Evolutionary conservation across 2,888 invertebrate species (phyloP), one percentile per base, ranked within the genome.

Genomic region (Incurvaria masculella): DNA sequence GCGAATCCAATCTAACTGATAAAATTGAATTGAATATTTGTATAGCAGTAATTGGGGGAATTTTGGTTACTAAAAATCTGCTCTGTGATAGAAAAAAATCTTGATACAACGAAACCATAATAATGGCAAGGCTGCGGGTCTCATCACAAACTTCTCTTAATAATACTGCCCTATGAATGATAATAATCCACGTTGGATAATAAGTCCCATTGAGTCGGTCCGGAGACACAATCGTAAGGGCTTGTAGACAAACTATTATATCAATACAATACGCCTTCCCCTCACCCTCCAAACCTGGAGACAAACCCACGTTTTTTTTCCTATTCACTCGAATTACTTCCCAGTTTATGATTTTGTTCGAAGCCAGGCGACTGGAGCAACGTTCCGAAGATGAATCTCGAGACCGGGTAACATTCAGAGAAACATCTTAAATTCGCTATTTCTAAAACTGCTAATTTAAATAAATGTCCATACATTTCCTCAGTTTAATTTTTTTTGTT

Each of bases 211-310:
- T 62, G 58, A 60, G 61, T 59, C 62, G 62, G 65, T 58, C 60
- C 64, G 59, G 59, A 60, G 64, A 65, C 68, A 72, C 71, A 73
- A 70, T 73, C 68, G 66, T 63, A 64, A 64, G 63, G 64, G 68
- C 68, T 67, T 72, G 72, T 68, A 70, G 70, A 71, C 70, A 72
- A 62, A 68, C 68, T 60, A 71, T 74, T 74, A 72, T 76, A 64
- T 63, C 62, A 62, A 68, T 62, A 76, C 76, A 75, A 76, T 72
- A 67, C 64, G 52, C 58, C 63, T 57, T 57, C 59, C 65, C 69
- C 56, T 60, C 55, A 54, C 40, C 45, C 4, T 21, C 20, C 21
- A 19, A 21, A 5, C 45, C 44, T 26, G 11, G 26, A 4, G 33
- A 33, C 33, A 33, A n/a, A 33, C 33, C 14, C 11, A 33, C 21